Conservation (phyloP, 2,888 invertebrate species). For the Drosophila austrosaltans region DNA sequence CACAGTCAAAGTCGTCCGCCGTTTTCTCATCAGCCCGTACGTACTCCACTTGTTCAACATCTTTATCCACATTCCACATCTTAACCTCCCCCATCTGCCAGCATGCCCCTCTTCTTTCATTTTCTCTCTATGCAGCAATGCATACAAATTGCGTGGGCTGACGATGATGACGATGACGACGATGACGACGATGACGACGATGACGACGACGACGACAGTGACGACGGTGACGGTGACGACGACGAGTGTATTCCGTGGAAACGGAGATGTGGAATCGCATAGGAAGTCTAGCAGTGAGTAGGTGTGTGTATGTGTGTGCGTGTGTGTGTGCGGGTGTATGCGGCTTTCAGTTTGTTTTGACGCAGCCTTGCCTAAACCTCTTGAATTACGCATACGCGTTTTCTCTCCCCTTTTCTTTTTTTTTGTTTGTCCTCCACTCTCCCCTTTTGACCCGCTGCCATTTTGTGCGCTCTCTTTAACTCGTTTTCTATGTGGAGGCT, state of each 20-base stretch:
- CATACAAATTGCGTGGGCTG: constrained; percentile 41
- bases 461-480: constrained; percentile 48
- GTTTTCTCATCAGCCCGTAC: background rate
- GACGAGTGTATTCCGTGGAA: constrained; percentile 1
- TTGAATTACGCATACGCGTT: constrained; percentile 13
- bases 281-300: background rate
- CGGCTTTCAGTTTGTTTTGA: constrained; percentile 33
- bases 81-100: background rate
- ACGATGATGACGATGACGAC: background rate
- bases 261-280: constrained; percentile 4
- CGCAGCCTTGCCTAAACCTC: constrained; percentile 15
- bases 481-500: constrained; percentile 62
- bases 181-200: no score
- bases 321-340: background rate
- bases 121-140: constrained; percentile 7
- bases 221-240: no score
- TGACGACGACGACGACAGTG: no score
- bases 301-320: background rate
- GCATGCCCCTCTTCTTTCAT: background rate
- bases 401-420: background rate
- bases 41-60: background rate
- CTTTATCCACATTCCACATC: background rate
- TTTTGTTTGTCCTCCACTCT: background rate
- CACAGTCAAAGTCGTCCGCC: constrained; percentile 35
- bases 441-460: background rate